phyloP scores from a whole-genome alignment of 2,113 vertebrate genomes.

The Hemicordylus capensis region DNA sequence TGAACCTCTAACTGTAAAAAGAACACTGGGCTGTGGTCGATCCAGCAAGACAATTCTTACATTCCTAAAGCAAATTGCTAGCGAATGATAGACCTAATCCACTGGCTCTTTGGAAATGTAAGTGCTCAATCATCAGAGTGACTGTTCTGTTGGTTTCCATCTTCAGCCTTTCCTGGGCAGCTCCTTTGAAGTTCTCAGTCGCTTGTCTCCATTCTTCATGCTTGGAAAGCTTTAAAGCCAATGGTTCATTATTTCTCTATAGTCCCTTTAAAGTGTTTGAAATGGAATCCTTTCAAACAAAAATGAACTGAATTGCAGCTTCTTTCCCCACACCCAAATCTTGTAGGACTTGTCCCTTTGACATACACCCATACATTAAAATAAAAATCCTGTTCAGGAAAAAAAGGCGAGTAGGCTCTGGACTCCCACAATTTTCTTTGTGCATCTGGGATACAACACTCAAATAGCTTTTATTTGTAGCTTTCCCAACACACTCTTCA shows the following conservation, averaged over 20 bases:
- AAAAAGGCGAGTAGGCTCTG: not conserved
- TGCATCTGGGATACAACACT: not conserved
- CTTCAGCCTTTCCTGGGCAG: not conserved
- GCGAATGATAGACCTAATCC: not conserved
- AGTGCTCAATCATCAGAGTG: conserved; percentile 14
- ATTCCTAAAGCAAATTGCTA: not conserved
- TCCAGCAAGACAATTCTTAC: not conserved
- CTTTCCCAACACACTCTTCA: not conserved
- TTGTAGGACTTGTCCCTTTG: not conserved
- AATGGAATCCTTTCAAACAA: conserved; percentile 38
- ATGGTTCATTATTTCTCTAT: conserved; percentile 24
- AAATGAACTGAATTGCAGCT: conserved; percentile 38
- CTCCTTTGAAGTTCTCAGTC: conserved; percentile 32
- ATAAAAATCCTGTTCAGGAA: not conserved
- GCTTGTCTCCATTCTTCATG: conserved; percentile 23
- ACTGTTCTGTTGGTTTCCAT: conserved; percentile 34
- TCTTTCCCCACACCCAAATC: conserved; percentile 25
- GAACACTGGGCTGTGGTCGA: not conserved
- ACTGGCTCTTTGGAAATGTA: not conserved
- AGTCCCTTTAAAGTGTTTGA: conserved; percentile 13
- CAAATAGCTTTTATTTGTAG: not conserved
- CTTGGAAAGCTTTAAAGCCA: conserved; percentile 22
- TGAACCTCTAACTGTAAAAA: too few relatives aligned
- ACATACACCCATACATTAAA: not conserved
- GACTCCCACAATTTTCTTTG: not conserved